Evolutionary conservation across 2,888 invertebrate genomes (phyloP).

Genomic region (Slavum lentiscoides): DNA sequence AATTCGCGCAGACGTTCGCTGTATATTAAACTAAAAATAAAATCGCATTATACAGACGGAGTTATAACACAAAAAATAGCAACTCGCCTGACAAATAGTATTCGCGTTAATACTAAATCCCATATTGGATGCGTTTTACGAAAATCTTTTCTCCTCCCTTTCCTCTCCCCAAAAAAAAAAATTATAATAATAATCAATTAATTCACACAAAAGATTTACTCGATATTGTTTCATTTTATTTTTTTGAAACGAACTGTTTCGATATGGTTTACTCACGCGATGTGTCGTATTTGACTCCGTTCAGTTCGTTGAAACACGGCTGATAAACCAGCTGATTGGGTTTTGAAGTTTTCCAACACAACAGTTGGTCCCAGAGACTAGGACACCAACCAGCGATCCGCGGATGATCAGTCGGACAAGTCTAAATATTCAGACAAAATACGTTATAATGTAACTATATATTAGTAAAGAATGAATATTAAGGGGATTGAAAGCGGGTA

Average conservation of each 20-base stretch:
- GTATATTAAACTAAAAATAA: too few relatives aligned
- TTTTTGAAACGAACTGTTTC: not conserved
- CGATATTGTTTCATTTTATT: not conserved
- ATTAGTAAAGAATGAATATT: not conserved
- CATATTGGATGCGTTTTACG: too few relatives aligned
- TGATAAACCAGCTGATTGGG: slow-evolving; percentile 71
- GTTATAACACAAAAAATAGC: too few relatives aligned
- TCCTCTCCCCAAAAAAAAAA: too few relatives aligned
- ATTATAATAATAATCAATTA: too few relatives aligned
- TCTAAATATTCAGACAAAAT: slow-evolving; percentile 11
- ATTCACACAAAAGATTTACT: too few relatives aligned
- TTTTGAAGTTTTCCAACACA: slow-evolving; percentile 83
- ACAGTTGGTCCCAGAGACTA: slow-evolving; percentile 73
- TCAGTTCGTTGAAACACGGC: slow-evolving; percentile 77
- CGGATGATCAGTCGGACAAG: slow-evolving; percentile 14
- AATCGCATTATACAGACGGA: too few relatives aligned
- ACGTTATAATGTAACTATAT: not conserved
- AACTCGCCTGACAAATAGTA: too few relatives aligned
- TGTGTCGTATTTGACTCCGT: slow-evolving; percentile 78
- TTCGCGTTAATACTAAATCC: too few relatives aligned
- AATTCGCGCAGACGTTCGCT: too few relatives aligned
- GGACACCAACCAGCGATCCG: slow-evolving; percentile 63
- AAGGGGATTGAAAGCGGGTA: too few relatives aligned
- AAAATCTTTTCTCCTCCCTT: too few relatives aligned
- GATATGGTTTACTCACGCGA: slow-evolving; percentile 59